Percentiles rank a stretch among this genome's conserved stretches.
These are phyloP conservation scores for Leptothorax acervorum DNA, from an alignment of 2,888 invertebrate genomes.

Conservation along the genomic window DNA sequence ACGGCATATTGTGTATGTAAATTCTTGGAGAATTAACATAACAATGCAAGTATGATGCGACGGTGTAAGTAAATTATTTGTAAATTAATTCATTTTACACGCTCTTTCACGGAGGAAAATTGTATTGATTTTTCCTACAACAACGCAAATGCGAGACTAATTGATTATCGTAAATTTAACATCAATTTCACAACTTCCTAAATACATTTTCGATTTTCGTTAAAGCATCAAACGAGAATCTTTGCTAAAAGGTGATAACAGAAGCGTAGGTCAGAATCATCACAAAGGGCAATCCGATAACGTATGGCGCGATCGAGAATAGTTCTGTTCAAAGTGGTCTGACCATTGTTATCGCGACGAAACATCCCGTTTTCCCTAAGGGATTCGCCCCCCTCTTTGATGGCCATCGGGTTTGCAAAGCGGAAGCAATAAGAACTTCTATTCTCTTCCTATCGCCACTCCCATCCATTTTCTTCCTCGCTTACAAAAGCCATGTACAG, in stretches of 20 bases:
- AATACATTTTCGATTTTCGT: slow-evolving; percentile 11
- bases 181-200: not conserved
- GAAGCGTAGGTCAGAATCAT: slow-evolving; percentile 52
- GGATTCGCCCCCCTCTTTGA: slow-evolving; percentile 43
- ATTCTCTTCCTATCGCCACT: slow-evolving; percentile 44
- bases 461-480: slow-evolving; percentile 35
- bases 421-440: slow-evolving; percentile 52
- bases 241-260: slow-evolving; percentile 39
- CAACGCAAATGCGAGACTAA: not conserved
- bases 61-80: slow-evolving; percentile 11
- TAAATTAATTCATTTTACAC: slow-evolving; percentile 12
- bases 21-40: slow-evolving; percentile 24
- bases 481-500: slow-evolving; percentile 28
- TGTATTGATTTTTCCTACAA: not conserved
- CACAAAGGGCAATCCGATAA: slow-evolving; percentile 69
- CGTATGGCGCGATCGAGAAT: slow-evolving; percentile 61
- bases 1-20: slow-evolving; percentile 23
- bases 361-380: slow-evolving; percentile 60
- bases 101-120: not conserved
- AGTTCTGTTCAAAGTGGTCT: slow-evolving; percentile 54
- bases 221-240: slow-evolving; percentile 1
- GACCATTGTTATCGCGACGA: slow-evolving; percentile 68
- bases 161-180: not conserved
- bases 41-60: slow-evolving; percentile 23
- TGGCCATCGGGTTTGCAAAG: slow-evolving; percentile 47